Evolutionary conservation across 30 jellyfish, hydroid and myxozoan genomes (phyloP).

Genomic region (Cassiopea xamachana): DNA sequence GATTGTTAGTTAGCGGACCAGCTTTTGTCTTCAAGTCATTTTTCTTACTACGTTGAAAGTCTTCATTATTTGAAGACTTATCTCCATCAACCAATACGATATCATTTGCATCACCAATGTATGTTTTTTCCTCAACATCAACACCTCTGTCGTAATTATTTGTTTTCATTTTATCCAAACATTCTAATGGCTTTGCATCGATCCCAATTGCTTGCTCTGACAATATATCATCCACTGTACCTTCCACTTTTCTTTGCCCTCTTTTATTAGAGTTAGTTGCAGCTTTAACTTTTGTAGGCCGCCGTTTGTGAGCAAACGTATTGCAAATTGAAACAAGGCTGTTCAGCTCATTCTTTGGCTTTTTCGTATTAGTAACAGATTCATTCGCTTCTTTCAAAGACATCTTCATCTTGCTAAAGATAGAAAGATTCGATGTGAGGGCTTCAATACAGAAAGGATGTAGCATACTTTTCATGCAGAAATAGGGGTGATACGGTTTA

Average conservation of each 20-base stretch:
- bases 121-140: background rate
- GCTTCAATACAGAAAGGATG: no score
- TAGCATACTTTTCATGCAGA: no score
- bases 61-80: background rate
- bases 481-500: no score
- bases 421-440: no score
- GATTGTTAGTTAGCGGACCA: background rate
- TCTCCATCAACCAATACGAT: background rate
- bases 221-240: background rate
- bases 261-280: background rate
- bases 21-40: background rate
- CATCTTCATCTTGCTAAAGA: background rate
- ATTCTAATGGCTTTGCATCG: background rate
- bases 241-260: no score
- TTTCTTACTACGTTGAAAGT: background rate
- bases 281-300: background rate
- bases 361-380: background rate
- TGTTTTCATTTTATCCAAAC: background rate
- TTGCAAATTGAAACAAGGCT: conserved; percentile 6
- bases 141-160: background rate
- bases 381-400: conserved; percentile 4
- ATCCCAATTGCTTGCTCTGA: background rate
- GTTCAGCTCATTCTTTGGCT: background rate
- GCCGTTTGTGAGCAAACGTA: conserved; percentile 5
- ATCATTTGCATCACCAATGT: background rate